A percentile compares a stretch with the other conserved stretches of the same genome.
Conservation (phyloP, 2,113 vertebrate genomes). For the Phoenicopterus ruber region DNA sequence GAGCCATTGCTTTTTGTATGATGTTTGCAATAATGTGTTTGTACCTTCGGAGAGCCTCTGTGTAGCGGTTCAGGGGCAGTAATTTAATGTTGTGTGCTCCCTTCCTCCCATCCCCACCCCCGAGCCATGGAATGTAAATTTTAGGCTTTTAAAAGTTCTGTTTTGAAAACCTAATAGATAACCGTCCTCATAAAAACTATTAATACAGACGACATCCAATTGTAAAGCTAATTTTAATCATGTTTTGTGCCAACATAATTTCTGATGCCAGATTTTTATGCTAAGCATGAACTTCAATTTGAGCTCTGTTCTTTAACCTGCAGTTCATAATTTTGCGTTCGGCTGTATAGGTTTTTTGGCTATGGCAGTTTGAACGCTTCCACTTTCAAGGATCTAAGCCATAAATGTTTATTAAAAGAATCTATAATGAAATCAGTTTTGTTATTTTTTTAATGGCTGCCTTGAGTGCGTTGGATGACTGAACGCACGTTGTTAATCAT, state of each 20-base stretch:
- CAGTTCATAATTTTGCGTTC: conserved; percentile 61
- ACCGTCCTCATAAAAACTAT: conserved; percentile 56
- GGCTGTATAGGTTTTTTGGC: conserved; percentile 44
- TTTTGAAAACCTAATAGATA: conserved; percentile 58
- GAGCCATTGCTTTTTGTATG: not conserved
- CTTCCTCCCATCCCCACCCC: not conserved
- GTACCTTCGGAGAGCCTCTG: not conserved
- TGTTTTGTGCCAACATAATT: conserved; percentile 52
- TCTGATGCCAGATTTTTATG: conserved; percentile 61
- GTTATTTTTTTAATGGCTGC: conserved; percentile 88
- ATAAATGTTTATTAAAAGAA: conserved; percentile 88
- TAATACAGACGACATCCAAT: conserved; percentile 50
- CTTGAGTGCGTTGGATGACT: conserved; percentile 80
- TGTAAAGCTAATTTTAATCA: conserved; percentile 59
- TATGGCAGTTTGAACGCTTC: conserved; percentile 72
- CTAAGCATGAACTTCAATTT: conserved; percentile 43
- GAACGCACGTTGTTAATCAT: conserved; percentile 80
- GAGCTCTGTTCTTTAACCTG: conserved; percentile 54
- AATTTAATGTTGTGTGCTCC: conserved; percentile 2
- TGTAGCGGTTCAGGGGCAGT: conserved; percentile 1
- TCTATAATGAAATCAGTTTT: conserved; percentile 89
- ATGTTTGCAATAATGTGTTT: not conserved
- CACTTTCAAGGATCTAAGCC: conserved; percentile 79
- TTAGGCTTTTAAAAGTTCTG: conserved; percentile 58
- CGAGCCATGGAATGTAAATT: conserved; percentile 31